Percentiles rank a stretch among this genome's conserved stretches.
Conservation (phyloP, 2,888 invertebrate species). For the Hirtodrosophila histrioides region DNA sequence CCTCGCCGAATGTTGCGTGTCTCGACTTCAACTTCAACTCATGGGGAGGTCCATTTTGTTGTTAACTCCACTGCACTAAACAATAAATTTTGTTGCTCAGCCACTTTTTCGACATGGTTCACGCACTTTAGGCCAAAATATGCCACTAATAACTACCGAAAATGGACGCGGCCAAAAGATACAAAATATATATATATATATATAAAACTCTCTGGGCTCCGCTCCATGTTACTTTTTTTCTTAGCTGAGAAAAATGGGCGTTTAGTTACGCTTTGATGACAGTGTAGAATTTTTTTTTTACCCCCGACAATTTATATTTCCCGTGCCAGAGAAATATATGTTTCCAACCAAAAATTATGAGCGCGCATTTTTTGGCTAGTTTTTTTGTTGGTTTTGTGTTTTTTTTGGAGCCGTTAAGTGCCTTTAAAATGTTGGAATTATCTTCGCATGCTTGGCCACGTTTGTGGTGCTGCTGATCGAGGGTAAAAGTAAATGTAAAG, state of each 20-base stretch:
- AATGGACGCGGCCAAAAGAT: slow-evolving; percentile 61
- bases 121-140: slow-evolving; percentile 80
- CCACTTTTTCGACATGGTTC: slow-evolving; percentile 77
- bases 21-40: slow-evolving; percentile 39
- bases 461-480: slow-evolving; percentile 23
- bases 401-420: slow-evolving; percentile 63
- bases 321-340: slow-evolving; percentile 53
- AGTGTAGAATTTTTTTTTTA: slow-evolving; percentile 76
- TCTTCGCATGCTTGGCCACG: slow-evolving; percentile 66
- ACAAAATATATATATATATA: too few relatives aligned
- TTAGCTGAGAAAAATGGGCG: slow-evolving; percentile 78
- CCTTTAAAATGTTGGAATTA: slow-evolving; percentile 70
- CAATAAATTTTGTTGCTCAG: slow-evolving; percentile 73
- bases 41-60: slow-evolving; percentile 80
- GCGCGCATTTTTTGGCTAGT: slow-evolving; percentile 50
- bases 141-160: slow-evolving; percentile 80
- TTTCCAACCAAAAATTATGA: slow-evolving; percentile 55
- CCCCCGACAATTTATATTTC: slow-evolving; percentile 71
- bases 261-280: slow-evolving; percentile 85
- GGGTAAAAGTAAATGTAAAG: slow-evolving; percentile 31
- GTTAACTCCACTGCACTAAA: slow-evolving; percentile 72
- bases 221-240: slow-evolving; percentile 34
- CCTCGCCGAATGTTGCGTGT: slow-evolving; percentile 74
- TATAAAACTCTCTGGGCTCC: slow-evolving; percentile 9
- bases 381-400: slow-evolving; percentile 18